phyloP scores from a whole-genome alignment of 2,797 vertebrate genomes.

The Staurois parvus region DNA sequence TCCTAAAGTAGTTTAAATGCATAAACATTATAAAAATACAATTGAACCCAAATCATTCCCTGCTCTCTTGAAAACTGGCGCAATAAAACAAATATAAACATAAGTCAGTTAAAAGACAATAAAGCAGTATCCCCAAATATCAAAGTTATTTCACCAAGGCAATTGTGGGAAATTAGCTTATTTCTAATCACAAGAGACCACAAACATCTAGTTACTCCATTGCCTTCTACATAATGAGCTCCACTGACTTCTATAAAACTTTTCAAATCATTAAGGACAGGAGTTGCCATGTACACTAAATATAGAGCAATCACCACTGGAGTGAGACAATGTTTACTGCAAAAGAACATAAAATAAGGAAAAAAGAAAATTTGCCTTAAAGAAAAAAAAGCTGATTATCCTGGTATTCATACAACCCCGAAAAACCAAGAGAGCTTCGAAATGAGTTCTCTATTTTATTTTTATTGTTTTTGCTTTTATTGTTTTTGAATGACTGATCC shows the following conservation, averaged over 20 bases:
- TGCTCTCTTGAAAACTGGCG: too few relatives aligned
- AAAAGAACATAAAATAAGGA: neutral
- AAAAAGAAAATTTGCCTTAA: constrained; percentile 6
- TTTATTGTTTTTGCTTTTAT: constrained; percentile 33
- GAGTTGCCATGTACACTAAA: constrained; percentile 4
- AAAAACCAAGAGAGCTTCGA: neutral
- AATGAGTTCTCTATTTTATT: constrained; percentile 3
- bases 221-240: neutral
- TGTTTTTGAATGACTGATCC: constrained; percentile 50
- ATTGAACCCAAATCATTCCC: too few relatives aligned
- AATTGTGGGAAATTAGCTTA: neutral
- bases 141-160: neutral
- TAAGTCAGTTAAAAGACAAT: too few relatives aligned
- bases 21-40: too few relatives aligned
- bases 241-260: constrained; percentile 24
- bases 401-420: neutral
- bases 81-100: too few relatives aligned
- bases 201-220: neutral
- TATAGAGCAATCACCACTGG: constrained; percentile 36
- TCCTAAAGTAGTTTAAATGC: too few relatives aligned
- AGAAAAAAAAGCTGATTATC: constrained; percentile 3
- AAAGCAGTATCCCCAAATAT: too few relatives aligned
- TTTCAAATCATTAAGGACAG: neutral
- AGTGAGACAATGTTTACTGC: constrained; percentile 4
- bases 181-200: constrained; percentile 5